Evolutionary conservation across 2,888 invertebrate species (phyloP).

Genomic region (Caenorhabditis sp.): DNA sequence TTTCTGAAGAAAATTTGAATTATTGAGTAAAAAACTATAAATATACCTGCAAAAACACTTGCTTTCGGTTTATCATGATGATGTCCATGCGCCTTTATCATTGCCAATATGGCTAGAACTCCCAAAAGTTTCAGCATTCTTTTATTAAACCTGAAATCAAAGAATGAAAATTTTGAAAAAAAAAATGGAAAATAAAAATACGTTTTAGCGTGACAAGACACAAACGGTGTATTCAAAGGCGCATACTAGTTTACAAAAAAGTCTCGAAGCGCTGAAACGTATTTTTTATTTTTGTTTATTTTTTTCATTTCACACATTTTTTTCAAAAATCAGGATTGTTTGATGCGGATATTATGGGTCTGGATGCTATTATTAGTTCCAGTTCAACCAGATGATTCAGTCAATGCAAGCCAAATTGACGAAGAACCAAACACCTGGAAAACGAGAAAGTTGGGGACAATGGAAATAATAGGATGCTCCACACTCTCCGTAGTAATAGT

Average conservation of each 20-base stretch:
- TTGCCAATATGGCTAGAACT: not conserved
- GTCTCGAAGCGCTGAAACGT: not conserved
- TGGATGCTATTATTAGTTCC: too few relatives aligned
- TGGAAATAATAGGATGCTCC: too few relatives aligned
- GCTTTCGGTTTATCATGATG: not conserved
- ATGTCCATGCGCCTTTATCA: not conserved
- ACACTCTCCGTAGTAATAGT: too few relatives aligned
- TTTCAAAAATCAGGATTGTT: too few relatives aligned
- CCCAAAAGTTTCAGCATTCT: too few relatives aligned
- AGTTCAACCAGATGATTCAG: too few relatives aligned
- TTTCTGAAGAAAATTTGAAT: not conserved
- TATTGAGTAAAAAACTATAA: not conserved
- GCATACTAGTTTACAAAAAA: not conserved
- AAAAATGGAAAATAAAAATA: not conserved
- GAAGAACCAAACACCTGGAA: too few relatives aligned
- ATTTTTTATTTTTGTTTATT: not conserved
- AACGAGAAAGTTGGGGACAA: too few relatives aligned
- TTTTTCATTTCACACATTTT: too few relatives aligned
- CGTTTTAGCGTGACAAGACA: not conserved
- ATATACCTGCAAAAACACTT: not conserved
- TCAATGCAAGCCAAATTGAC: too few relatives aligned
- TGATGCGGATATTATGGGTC: too few relatives aligned
- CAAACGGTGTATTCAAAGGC: not conserved
- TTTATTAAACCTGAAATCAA: too few relatives aligned
- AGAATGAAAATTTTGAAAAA: not conserved